Evolutionary conservation across 2,113 vertebrate species (phyloP).

Genomic region (Hystrix brachyura): DNA sequence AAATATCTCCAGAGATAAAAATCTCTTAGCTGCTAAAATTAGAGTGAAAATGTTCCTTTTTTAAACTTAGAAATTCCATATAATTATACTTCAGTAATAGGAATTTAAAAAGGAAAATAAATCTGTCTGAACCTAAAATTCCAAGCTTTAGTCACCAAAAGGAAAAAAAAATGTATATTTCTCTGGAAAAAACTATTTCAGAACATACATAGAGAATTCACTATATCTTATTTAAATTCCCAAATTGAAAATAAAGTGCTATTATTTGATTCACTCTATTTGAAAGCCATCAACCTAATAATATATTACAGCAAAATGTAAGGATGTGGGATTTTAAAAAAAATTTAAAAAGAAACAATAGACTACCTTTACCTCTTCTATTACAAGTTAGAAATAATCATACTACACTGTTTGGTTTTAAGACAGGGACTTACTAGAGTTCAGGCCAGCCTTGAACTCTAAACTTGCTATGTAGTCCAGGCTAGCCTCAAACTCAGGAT

Average conservation of each 20-base stretch:
- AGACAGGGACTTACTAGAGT: background rate
- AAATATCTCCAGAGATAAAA: slow-evolving; percentile 1
- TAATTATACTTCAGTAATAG: slow-evolving; percentile 45
- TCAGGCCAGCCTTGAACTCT: background rate
- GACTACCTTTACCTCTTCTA: background rate
- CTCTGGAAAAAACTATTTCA: background rate
- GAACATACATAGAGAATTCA: background rate
- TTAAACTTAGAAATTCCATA: background rate
- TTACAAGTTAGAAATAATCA: slow-evolving; percentile 24
- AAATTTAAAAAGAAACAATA: background rate
- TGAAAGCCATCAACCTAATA: background rate
- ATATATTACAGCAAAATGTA: slow-evolving; percentile 21
- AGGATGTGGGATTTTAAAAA: slow-evolving; percentile 4
- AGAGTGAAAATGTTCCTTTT: slow-evolving; percentile 8
- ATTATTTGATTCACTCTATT: background rate
- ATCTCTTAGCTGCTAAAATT: slow-evolving; percentile 19
- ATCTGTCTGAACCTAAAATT: slow-evolving; percentile 29
- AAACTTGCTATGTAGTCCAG: background rate
- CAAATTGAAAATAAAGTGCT: slow-evolving; percentile 52
- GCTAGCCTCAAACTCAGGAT: background rate
- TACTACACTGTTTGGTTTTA: background rate
- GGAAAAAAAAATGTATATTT: background rate
- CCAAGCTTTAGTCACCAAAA: slow-evolving; percentile 7
- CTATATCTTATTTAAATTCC: slow-evolving; percentile 11
- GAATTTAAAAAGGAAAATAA: background rate